A percentile compares a stretch with the other conserved stretches of the same genome.
These are phyloP conservation scores for Papilio xuthus DNA, from an alignment of 1,140 invertebrate species.

Conservation along the genomic window DNA sequence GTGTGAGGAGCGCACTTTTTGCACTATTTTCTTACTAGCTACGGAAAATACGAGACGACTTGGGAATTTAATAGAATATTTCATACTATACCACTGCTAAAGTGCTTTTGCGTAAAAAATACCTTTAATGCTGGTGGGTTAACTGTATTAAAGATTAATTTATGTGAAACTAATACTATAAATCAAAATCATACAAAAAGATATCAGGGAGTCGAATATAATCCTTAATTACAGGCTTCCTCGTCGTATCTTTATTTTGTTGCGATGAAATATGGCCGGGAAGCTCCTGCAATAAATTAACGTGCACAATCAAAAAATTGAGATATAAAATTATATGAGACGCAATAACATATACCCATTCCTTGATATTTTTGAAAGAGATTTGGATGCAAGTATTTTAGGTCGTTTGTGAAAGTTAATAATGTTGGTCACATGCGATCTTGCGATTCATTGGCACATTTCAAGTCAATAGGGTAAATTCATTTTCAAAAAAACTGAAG, in stretches of 20 bases:
- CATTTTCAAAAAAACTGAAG: not conserved
- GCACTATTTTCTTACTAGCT: slow-evolving; percentile 44
- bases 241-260: slow-evolving; percentile 65
- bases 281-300: slow-evolving; percentile 60
- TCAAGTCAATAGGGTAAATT: not conserved
- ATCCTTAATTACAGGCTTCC: slow-evolving; percentile 73
- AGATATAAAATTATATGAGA: slow-evolving; percentile 54
- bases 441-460: not conserved
- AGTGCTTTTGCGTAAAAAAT: not conserved
- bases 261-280: slow-evolving; percentile 58
- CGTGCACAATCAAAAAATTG: slow-evolving; percentile 65
- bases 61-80: not conserved
- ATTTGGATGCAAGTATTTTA: not conserved
- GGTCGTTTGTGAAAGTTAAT: too few species aligned
- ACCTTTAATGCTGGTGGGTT: slow-evolving; percentile 1
- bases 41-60: not conserved
- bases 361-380: not conserved
- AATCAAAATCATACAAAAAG: slow-evolving; percentile 65
- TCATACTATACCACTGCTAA: not conserved
- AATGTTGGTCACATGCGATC: not conserved
- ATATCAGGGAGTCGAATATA: slow-evolving; percentile 61
- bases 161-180: slow-evolving; percentile 47
- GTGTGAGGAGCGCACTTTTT: slow-evolving; percentile 41
- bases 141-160: not conserved
- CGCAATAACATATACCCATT: not conserved